Percentiles rank a stretch among this genome's conserved stretches.
These are phyloP conservation scores for Rhabdomys pumilio DNA, from an alignment of 2,797 vertebrate genomes.

Conservation along the genomic window DNA sequence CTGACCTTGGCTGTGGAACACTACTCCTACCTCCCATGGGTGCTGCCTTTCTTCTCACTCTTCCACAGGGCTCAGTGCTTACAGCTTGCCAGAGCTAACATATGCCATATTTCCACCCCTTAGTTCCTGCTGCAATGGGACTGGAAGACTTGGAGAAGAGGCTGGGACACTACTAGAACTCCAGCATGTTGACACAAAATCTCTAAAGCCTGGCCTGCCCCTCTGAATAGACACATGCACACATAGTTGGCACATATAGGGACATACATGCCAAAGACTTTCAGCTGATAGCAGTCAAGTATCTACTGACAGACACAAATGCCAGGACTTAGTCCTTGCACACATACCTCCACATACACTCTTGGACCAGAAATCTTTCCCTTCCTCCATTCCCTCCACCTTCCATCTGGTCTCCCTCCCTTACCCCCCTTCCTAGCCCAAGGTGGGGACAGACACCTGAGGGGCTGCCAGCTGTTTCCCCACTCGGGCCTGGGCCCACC, in stretches of 20 bases:
- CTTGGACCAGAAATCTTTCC: background rate
- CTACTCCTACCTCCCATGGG: background rate
- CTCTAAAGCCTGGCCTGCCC: background rate
- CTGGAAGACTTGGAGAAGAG: background rate
- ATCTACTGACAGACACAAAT: slow-evolving; percentile 19
- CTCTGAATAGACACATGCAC: background rate
- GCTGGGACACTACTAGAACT: background rate
- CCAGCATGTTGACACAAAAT: background rate
- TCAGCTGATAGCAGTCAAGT: background rate
- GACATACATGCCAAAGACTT: background rate
- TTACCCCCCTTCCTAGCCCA: background rate
- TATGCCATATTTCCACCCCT: background rate
- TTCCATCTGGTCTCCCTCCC: slow-evolving; percentile 63
- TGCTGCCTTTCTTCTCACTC: background rate
- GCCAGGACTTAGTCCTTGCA: background rate
- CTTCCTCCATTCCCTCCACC: background rate
- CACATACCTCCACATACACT: background rate
- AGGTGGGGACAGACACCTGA: slow-evolving; percentile 80
- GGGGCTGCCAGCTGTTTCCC: slow-evolving; percentile 72
- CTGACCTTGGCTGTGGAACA: background rate
- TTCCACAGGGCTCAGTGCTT: background rate
- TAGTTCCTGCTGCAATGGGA: background rate
- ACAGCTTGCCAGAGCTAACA: background rate
- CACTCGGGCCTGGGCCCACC: background rate
- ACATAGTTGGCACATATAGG: background rate